Percentiles rank a stretch among this genome's conserved stretches.
Conservation (phyloP, 1,140 invertebrate species). For the Drosophila nasuta region DNA sequence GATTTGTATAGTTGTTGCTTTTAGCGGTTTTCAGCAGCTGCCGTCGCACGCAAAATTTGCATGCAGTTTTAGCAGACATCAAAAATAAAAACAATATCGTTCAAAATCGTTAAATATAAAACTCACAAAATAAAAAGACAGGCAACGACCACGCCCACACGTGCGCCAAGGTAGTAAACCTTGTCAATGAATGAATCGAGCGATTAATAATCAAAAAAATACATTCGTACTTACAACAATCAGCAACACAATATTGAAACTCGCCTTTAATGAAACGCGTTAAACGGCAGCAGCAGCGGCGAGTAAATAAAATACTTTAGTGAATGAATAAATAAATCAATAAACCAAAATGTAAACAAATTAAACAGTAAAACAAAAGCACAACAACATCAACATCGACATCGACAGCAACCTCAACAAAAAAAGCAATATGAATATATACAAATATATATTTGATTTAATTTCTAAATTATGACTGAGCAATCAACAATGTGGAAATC, state of each 20-base stretch:
- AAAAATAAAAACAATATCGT: neutral
- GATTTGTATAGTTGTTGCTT: conserved; percentile 27
- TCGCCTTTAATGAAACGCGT: conserved; percentile 31
- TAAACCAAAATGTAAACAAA: conserved; percentile 70
- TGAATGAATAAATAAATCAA: conserved; percentile 77
- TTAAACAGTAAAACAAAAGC: conserved; percentile 61
- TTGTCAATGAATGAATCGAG: conserved; percentile 49
- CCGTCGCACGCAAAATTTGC: conserved; percentile 55
- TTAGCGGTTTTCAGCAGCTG: conserved; percentile 26
- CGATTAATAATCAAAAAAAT: conserved; percentile 35
- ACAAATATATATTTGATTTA: conserved; percentile 27
- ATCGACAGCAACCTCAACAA: conserved; percentile 2
- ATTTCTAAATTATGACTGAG: conserved; percentile 17
- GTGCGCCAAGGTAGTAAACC: conserved; percentile 31
- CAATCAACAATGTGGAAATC: conserved; percentile 20
- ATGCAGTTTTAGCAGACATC: conserved; percentile 53
- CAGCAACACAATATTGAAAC: conserved; percentile 40
- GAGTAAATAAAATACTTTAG: conserved; percentile 67
- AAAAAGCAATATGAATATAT: conserved; percentile 2
- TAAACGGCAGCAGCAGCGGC: conserved; percentile 29
- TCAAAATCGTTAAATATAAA: neutral
- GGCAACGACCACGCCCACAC: conserved; percentile 42
- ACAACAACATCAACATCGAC: conserved; percentile 9
- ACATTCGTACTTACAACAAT: conserved; percentile 14
- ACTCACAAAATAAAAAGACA: conserved; percentile 9